A percentile compares a stretch with the other conserved stretches of the same genome.
These are phyloP conservation scores for Acrocephalus arundinaceus DNA, from an alignment of 2,113 vertebrate species.

Conservation along the genomic window DNA sequence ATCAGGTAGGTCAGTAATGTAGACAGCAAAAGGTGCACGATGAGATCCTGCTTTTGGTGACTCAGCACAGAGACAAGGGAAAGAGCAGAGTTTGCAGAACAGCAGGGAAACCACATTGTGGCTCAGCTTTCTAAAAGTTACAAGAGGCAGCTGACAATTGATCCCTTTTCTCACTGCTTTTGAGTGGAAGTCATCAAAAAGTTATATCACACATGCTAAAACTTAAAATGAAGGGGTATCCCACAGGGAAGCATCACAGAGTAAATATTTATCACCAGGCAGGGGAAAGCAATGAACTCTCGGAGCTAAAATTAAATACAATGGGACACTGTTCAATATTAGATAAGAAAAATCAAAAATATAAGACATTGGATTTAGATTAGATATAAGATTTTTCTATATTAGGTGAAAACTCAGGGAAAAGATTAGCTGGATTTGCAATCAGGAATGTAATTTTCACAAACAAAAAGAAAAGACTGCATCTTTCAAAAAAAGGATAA, in stretches of 20 bases:
- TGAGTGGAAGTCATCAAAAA: neutral
- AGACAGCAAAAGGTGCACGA: neutral
- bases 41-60: neutral
- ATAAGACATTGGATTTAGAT: neutral
- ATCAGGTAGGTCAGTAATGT: neutral
- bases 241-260: neutral
- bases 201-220: neutral
- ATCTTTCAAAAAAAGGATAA: neutral
- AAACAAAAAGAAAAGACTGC: neutral
- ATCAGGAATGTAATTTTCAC: neutral
- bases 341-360: neutral
- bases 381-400: neutral
- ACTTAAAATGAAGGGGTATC: neutral
- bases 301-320: conserved; percentile 13
- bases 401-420: neutral
- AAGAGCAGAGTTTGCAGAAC: conserved; percentile 13
- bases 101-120: neutral
- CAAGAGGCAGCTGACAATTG: neutral
- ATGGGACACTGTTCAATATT: neutral
- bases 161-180: neutral
- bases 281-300: conserved; percentile 30
- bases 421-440: neutral
- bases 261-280: conserved; percentile 57
- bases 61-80: neutral
- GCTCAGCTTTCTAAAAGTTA: neutral